These are phyloP conservation scores for Perccottus glenii DNA, from an alignment of 2,113 vertebrate species.

Conservation along the genomic window DNA sequence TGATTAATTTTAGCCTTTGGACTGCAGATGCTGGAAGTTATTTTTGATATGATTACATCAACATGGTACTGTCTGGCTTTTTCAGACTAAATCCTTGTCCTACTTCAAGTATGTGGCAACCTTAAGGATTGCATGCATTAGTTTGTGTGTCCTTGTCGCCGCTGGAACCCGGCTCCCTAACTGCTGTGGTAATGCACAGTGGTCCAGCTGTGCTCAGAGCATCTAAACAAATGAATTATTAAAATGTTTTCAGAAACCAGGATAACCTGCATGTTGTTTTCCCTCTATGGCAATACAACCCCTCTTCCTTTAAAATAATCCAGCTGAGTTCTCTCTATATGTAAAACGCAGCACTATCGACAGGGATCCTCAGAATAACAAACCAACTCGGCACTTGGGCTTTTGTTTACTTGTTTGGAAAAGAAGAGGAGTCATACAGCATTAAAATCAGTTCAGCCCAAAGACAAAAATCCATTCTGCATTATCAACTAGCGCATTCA, in stretches of 20 bases:
- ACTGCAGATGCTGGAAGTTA: conserved; percentile 31
- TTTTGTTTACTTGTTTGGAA: conserved; percentile 25
- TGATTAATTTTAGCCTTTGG: conserved; percentile 27
- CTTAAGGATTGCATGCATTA: conserved; percentile 13
- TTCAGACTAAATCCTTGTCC: conserved; percentile 14
- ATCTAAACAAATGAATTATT: conserved; percentile 76
- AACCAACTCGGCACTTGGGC: conserved; percentile 14
- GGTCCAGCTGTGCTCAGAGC: conserved; percentile 62
- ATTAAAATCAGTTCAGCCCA: neutral
- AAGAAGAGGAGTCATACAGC: conserved; percentile 8
- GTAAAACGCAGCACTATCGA: conserved; percentile 41
- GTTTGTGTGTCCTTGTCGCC: conserved; percentile 27
- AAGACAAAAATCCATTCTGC: conserved; percentile 7
- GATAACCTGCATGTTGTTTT: conserved; percentile 42
- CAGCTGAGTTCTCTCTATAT: conserved; percentile 12
- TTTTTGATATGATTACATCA: conserved; percentile 28
- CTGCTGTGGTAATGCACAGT: conserved; percentile 42
- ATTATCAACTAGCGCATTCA: neutral
- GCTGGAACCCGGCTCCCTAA: conserved; percentile 31
- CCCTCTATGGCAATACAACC: conserved; percentile 27
- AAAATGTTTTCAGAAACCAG: conserved; percentile 58
- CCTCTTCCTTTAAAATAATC: conserved; percentile 48
- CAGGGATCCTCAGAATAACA: conserved; percentile 35
- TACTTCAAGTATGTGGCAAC: conserved; percentile 18
- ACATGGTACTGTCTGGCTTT: conserved; percentile 10